These are phyloP conservation scores for Sylvia borin DNA, from an alignment of 2,797 vertebrate genomes.

Conservation along the genomic window DNA sequence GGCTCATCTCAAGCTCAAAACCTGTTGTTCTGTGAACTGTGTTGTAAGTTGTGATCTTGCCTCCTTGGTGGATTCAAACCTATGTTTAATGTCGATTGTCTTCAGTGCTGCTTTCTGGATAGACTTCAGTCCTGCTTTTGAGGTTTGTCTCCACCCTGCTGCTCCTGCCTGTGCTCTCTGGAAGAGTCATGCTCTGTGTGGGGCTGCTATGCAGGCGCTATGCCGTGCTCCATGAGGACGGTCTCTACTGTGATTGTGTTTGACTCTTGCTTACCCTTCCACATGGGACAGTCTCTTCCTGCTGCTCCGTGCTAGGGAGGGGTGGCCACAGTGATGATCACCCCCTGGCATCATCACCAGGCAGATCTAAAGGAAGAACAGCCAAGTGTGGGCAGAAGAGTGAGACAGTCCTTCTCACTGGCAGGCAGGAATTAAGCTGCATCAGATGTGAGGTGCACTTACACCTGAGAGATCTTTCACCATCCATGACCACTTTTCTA, in stretches of 20 bases:
- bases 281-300: background rate
- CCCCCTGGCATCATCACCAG: background rate
- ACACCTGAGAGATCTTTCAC: background rate
- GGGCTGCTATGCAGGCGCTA: background rate
- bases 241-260: rapidly evolving
- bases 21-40: background rate
- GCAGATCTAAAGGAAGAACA: background rate
- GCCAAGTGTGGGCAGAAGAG: background rate
- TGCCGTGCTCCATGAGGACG: background rate
- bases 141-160: background rate
- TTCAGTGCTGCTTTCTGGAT: background rate
- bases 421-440: background rate
- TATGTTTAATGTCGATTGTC: background rate
- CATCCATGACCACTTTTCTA: background rate
- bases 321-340: background rate
- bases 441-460: rapidly evolving
- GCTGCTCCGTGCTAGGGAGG: background rate
- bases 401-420: background rate
- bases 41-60: background rate
- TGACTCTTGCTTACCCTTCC: background rate
- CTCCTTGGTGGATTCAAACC: background rate
- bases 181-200: background rate
- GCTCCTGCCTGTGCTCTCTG: background rate
- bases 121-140: background rate
- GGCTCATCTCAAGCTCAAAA: background rate